A percentile compares a stretch with the other conserved stretches of the same genome.
These are phyloP conservation scores for Prosopocoilus inquinatus DNA, from an alignment of 2,888 invertebrate species.

Conservation along the genomic window DNA sequence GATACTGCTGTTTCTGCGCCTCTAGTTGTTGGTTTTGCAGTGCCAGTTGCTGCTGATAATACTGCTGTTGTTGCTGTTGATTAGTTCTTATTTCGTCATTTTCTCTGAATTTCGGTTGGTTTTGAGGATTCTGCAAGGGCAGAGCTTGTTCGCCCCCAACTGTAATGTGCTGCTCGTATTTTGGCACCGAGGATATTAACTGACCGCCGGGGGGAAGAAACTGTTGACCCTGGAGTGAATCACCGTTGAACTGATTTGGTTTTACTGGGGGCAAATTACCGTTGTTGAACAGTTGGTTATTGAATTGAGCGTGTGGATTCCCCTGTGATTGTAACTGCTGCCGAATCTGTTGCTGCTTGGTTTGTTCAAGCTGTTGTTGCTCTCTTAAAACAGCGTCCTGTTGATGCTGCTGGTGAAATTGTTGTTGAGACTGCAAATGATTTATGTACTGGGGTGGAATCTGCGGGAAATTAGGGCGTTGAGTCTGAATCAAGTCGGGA, in stretches of 20 bases:
- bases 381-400: too few relatives aligned
- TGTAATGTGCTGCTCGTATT: conserved; percentile 75
- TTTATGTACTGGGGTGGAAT: conserved; percentile 35
- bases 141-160: conserved; percentile 45
- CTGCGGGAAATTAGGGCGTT: conserved; percentile 20
- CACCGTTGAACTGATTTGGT: background rate
- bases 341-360: conserved; percentile 33
- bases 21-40: conserved; percentile 25
- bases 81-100: background rate
- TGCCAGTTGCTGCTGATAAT: conserved; percentile 47
- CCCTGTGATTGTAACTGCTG: conserved; percentile 36
- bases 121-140: conserved; percentile 26
- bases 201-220: conserved; percentile 66
- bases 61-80: conserved; percentile 21
- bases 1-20: conserved; percentile 17
- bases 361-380: conserved; percentile 46
- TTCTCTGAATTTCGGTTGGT: conserved; percentile 12
- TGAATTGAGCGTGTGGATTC: too few relatives aligned
- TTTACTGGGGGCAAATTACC: too few relatives aligned
- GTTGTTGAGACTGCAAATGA: conserved; percentile 30
- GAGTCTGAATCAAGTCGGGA: too few relatives aligned
- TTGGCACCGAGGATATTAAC: conserved; percentile 72
- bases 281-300: conserved; percentile 28
- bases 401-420: conserved; percentile 30
- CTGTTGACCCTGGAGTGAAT: conserved; percentile 28